Base-by-base conservation (phyloP, 2,888 invertebrate species). In the Sclerodermus sp. region DNA sequence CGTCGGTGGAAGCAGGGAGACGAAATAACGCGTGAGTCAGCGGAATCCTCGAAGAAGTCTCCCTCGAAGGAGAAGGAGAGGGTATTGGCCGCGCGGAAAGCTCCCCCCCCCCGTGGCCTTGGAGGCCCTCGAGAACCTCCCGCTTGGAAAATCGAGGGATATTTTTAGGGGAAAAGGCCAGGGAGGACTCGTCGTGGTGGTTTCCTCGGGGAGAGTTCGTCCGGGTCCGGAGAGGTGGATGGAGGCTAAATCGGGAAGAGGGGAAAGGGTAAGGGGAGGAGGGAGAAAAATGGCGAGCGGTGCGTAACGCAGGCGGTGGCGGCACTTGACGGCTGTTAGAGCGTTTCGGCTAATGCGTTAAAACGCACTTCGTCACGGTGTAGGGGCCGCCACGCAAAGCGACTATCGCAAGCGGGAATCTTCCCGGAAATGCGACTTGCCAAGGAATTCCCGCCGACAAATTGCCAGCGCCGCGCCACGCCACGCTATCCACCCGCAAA, bases 241-340 rank as follows among this genome's bases (percentile, higher is more conserved):
- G n/a, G n/a, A n/a, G n/a, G n/a, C n/a, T n/a, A n/a, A n/a, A n/a
- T n/a, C n/a, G n/a, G n/a, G n/a, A n/a, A n/a, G n/a, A n/a, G n/a
- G n/a, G n/a, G n/a, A n/a, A n/a, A n/a, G n/a, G n/a, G n/a, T n/a
- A n/a, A n/a, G n/a, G n/a, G n/a, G n/a, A n/a, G n/a, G n/a, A n/a
- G n/a, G n/a, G n/a, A n/a, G n/a, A n/a, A n/a, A n/a, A n/a, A n/a
- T n/a, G n/a, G n/a, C n/a, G n/a, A n/a, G n/a, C n/a, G n/a, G n/a
- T n/a, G 53, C 57, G 58, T 53, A 60, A 61, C 58, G 59, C 55
- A 38, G 16, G 18, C 49, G n/a, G n/a, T n/a, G 49, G 57, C 50
- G 52, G 61, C 57, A 58, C 64, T 66, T 65, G 64, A 62, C 56
- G 57, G 62, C 61, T 61, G 62, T 66, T 63, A 66, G 65, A 62